Conservation (phyloP, 1,140 invertebrate species). For the Scaptomyza hsui region DNA sequence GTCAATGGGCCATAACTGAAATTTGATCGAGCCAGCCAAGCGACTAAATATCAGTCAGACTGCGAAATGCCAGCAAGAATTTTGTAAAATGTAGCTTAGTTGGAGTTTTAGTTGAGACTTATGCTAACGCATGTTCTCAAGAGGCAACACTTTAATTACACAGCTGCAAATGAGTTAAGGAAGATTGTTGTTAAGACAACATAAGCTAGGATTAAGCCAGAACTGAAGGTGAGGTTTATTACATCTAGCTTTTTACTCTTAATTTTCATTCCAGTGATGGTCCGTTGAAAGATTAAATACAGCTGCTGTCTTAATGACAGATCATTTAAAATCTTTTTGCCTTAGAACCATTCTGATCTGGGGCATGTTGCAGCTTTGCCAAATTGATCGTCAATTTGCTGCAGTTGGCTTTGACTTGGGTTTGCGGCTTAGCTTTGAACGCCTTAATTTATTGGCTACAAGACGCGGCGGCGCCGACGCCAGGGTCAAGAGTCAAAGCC, state of each 20-base stretch:
- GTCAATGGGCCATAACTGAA: slow-evolving; percentile 30
- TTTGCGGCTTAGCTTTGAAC: slow-evolving; percentile 61
- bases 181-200: slow-evolving; percentile 4
- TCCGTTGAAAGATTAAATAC: background rate
- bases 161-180: background rate
- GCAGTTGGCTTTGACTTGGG: slow-evolving; percentile 5
- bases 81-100: slow-evolving; percentile 29
- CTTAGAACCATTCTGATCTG: slow-evolving; percentile 2
- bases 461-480: slow-evolving; percentile 61
- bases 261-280: slow-evolving; percentile 8
- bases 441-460: slow-evolving; percentile 75
- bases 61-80: slow-evolving; percentile 12
- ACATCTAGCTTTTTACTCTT: too few species aligned
- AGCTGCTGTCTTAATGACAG: too few species aligned
- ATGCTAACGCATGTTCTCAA: slow-evolving; percentile 32
- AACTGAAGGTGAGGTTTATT: slow-evolving; percentile 13
- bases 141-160: slow-evolving; percentile 43
- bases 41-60: slow-evolving; percentile 23
- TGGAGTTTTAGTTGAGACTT: slow-evolving; percentile 16
- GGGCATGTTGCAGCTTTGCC: background rate
- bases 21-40: slow-evolving; percentile 35
- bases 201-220: slow-evolving; percentile 28
- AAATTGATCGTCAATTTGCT: slow-evolving; percentile 1
- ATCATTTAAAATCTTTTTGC: background rate
- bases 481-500: slow-evolving; percentile 71